Percentiles rank a stretch among this genome's conserved stretches.
Evolutionary conservation across 2,113 vertebrate species (phyloP).

Genomic region (Otolemur garnettii): DNA sequence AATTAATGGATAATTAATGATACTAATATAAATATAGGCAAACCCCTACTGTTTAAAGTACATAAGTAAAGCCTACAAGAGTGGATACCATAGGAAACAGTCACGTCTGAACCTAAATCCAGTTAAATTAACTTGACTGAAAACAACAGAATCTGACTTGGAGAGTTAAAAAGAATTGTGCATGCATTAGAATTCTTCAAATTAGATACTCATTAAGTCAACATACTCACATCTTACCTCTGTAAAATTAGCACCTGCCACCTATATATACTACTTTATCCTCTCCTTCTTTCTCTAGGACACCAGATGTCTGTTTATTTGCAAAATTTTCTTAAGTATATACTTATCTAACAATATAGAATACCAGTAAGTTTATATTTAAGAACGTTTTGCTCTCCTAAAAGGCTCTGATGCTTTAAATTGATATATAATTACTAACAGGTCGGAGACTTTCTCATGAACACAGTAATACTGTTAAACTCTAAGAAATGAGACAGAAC

Average conservation of each 20-base stretch:
- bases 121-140: slow-evolving; percentile 43
- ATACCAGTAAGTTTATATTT: background rate
- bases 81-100: background rate
- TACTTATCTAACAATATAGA: background rate
- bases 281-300: background rate
- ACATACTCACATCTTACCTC: background rate
- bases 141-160: background rate
- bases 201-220: background rate
- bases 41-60: background rate
- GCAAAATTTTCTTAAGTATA: background rate
- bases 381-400: background rate
- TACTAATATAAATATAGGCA: background rate
- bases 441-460: background rate
- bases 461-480: slow-evolving; percentile 26
- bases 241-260: background rate
- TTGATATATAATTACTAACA: background rate
- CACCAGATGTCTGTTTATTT: background rate
- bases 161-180: background rate
- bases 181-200: background rate
- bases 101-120: background rate
- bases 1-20: slow-evolving; percentile 37
- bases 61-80: background rate
- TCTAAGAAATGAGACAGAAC: background rate
- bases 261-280: background rate
- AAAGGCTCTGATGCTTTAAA: slow-evolving; percentile 5